Evolutionary conservation across 2,113 vertebrate species (phyloP).

Genomic region (Numida meleagris): DNA sequence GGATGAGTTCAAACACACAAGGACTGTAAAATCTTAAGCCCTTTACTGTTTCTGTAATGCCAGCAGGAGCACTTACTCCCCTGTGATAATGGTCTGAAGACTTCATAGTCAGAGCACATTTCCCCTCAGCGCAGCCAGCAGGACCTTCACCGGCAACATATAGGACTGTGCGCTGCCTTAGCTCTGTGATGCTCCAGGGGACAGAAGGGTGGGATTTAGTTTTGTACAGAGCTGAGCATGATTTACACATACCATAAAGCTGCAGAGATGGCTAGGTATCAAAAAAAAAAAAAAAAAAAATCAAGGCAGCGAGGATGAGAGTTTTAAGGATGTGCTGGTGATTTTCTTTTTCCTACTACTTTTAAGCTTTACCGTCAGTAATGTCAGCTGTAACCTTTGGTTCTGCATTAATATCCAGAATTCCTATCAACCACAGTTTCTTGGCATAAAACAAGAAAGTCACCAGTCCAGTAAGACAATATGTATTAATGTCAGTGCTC

Average conservation of each 20-base stretch:
- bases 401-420: not conserved
- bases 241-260: not conserved
- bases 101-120: not conserved
- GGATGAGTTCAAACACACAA: not conserved
- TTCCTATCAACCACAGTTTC: not conserved
- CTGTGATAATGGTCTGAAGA: not conserved
- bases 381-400: not conserved
- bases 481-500: not conserved
- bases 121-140: not conserved
- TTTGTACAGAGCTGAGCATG: not conserved
- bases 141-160: rapidly evolving
- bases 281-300: not conserved
- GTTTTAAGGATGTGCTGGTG: not conserved
- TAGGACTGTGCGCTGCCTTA: not conserved
- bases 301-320: not conserved
- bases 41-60: not conserved
- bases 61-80: not conserved
- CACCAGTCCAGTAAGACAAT: not conserved
- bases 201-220: not conserved
- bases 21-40: not conserved
- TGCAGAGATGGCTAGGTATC: not conserved
- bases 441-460: not conserved
- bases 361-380: not conserved
- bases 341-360: not conserved
- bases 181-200: not conserved